A percentile compares a stretch with the other conserved stretches of the same genome.
These are phyloP conservation scores for Acrossocheilus wenchowensis DNA, from an alignment of 2,797 vertebrate genomes.

Conservation along the genomic window DNA sequence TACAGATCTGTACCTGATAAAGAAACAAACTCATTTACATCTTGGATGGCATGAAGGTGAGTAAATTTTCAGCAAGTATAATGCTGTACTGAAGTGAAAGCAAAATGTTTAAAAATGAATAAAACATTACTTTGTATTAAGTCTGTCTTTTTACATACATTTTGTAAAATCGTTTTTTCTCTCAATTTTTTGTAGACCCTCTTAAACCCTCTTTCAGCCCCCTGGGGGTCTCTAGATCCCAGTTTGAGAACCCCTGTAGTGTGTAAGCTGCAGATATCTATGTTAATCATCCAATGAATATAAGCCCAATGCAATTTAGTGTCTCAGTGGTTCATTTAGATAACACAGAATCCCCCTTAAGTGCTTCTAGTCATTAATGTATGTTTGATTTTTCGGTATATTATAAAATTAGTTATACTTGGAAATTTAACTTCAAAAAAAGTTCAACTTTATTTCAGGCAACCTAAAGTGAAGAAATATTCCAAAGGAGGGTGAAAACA, in stretches of 20 bases:
- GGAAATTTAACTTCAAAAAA: neutral
- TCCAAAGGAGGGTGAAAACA: neutral
- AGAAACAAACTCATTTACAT: neutral
- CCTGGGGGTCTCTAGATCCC: neutral
- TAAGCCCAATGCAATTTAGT: slow-evolving; percentile 12
- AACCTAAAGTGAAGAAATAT: neutral
- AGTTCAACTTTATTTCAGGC: neutral
- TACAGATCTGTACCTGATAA: neutral
- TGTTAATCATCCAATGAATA: slow-evolving; percentile 21
- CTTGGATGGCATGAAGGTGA: neutral
- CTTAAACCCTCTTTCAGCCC: neutral
- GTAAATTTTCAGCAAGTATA: neutral
- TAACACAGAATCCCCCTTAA: neutral
- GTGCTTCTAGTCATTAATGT: neutral
- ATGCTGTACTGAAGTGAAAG: neutral
- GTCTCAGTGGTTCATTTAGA: slow-evolving; percentile 13
- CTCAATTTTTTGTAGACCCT: neutral
- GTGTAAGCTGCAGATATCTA: neutral
- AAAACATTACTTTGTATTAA: neutral
- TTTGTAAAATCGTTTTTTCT: neutral
- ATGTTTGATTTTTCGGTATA: neutral
- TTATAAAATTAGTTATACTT: slow-evolving; percentile 1
- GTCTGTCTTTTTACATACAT: neutral
- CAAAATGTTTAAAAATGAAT: neutral
- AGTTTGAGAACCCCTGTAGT: neutral